A percentile compares a stretch with the other conserved stretches of the same genome.
Conservation (phyloP, 1,140 invertebrate genomes). For the Apis cerana region DNA sequence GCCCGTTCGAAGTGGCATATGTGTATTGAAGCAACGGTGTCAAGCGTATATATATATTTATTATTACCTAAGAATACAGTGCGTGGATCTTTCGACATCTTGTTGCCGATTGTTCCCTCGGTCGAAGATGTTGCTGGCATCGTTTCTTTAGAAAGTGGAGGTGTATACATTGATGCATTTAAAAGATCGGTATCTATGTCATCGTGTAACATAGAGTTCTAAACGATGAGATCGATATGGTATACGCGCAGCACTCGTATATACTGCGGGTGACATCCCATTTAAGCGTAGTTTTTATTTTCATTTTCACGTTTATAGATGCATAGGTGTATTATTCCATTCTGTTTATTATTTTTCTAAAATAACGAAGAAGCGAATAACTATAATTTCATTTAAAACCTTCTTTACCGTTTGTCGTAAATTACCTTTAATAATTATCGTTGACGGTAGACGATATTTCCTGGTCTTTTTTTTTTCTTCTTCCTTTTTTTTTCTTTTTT, state of each 20-base stretch:
- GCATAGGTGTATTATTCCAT: no score
- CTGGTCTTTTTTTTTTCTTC: no score
- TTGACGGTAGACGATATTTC: no score
- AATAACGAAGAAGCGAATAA: no score
- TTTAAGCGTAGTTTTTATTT: neutral
- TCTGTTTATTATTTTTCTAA: no score
- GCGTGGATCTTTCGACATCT: slow-evolving; percentile 55
- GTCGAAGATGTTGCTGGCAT: slow-evolving; percentile 41
- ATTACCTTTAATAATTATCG: no score
- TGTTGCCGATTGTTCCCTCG: slow-evolving; percentile 58
- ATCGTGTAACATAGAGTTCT: slow-evolving; percentile 29
- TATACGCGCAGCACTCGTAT: neutral
- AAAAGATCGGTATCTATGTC: slow-evolving; percentile 52
- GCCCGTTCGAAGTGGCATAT: neutral
- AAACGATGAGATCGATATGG: neutral
- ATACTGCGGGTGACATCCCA: neutral
- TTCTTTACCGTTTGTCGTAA: no score
- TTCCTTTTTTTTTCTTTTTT: no score
- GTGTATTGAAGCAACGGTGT: neutral
- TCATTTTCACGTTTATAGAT: no score
- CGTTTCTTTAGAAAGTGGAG: slow-evolving; percentile 59
- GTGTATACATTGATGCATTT: slow-evolving; percentile 19
- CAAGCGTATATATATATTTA: neutral
- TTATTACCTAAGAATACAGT: slow-evolving; percentile 57
- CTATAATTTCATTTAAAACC: no score